A percentile compares a stretch with the other conserved stretches of the same genome.
Evolutionary conservation across 2,888 invertebrate genomes (phyloP).

Genomic region (Ornithoptera alexandrae): DNA sequence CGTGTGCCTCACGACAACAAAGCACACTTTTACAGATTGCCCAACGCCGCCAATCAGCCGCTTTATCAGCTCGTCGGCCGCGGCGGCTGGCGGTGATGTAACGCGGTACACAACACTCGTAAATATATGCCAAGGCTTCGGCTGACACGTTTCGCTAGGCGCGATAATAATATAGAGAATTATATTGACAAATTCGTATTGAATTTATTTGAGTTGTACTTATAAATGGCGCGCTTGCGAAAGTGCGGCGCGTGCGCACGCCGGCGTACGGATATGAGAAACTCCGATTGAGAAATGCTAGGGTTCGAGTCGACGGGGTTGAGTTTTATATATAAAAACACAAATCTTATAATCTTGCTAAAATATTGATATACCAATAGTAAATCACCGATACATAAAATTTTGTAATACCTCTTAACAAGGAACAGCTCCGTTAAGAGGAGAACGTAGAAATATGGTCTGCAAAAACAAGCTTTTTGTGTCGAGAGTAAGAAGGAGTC

Average conservation of each 20-base stretch:
- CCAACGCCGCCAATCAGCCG: constrained; percentile 26
- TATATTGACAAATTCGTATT: constrained; percentile 22
- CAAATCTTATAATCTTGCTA: no score
- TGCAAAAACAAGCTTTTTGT: no score
- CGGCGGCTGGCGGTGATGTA: constrained; percentile 27
- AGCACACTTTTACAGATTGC: constrained; percentile 22
- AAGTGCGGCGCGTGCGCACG: constrained; percentile 10
- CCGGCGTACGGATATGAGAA: not conserved
- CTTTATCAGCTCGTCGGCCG: constrained; percentile 26
- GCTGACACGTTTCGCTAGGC: constrained; percentile 29
- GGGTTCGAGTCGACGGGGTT: not conserved
- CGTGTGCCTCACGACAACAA: constrained; percentile 19
- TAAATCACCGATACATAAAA: no score
- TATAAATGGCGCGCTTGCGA: constrained; percentile 23
- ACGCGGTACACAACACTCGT: constrained; percentile 27
- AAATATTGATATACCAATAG: no score
- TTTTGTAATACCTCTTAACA: no score
- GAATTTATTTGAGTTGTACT: constrained; percentile 25
- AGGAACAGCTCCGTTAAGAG: no score
- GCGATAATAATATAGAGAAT: constrained; percentile 22
- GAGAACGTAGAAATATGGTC: no score
- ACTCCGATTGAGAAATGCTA: constrained; percentile 3
- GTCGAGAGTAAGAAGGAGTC: no score
- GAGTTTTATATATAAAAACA: no score
- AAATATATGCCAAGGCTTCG: constrained; percentile 29